Evolutionary conservation across 2,113 vertebrate species (phyloP), one percentile per base, ranked within the genome.

Genomic region (Regulus satrapa): DNA sequence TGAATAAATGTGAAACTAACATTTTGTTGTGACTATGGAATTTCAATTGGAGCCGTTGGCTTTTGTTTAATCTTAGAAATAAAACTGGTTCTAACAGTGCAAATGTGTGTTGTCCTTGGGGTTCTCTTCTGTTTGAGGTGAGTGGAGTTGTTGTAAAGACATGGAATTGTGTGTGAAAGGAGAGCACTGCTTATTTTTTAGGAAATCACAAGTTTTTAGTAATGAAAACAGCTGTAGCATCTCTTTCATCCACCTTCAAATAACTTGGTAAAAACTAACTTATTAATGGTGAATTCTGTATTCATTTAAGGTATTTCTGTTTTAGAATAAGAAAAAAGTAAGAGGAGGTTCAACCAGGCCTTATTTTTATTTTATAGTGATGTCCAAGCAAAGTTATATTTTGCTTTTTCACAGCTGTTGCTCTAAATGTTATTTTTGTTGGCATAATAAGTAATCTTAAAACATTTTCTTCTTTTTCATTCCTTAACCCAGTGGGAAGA

Each of bases 401-500:
- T 77, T 68, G 8, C 46, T n/a, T 81, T 77, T 59, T 74, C 38
- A 31, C 56, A 46, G 26, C 21, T 63, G 89, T 84, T 73, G 25
- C 17, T 89, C 23, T 31, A 51, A 68, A 54, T 2, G 2, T 61
- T 8, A 12, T 51, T 75, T 69, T 83, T 68, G 12, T 46, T 54
- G 21, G 6, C n/a, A 32, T 51, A 81, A 64, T 83, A 12, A 26
- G 56, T 51, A 34, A 81, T 61, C 18, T 88, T 59, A 83, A 40
- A 34, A 59, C 34, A 16, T 88, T 75, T 78, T 10, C 1, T 8
- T 49, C 9, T 7, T 31, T 24, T 15, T 2, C 51, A 56, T 38
- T 68, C 69, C 38, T 67, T 51, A 55, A 56, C 72, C 19, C 96
- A 99, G 99, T 99, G 99, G 99, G 99, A 99, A 98, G 99, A 99